A percentile compares a stretch with the other conserved stretches of the same genome.
Conservation (phyloP, 2,888 invertebrate species). For the Bhutanitis thaidina region DNA sequence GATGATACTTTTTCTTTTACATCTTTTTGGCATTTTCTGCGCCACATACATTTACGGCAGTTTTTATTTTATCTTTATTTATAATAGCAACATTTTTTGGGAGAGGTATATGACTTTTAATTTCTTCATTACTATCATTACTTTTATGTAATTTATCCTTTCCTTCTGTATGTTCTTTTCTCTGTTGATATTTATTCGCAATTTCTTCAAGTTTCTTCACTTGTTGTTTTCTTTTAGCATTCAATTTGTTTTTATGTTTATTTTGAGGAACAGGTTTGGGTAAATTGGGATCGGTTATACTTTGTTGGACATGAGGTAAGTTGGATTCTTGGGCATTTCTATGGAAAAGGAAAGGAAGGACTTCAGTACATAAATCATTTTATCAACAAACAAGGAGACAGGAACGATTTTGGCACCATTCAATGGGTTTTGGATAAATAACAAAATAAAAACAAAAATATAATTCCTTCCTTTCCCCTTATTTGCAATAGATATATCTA, state of each 20-base stretch:
- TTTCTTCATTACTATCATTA: conserved; percentile 27
- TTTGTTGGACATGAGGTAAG: conserved; percentile 46
- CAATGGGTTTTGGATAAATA: conserved; percentile 24
- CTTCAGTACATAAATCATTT: conserved; percentile 29
- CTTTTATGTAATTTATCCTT: conserved; percentile 21
- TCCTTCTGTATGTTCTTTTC: conserved; percentile 36
- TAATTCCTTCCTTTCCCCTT: conserved; percentile 74
- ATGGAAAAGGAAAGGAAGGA: conserved; percentile 72
- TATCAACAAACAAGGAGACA: conserved; percentile 73
- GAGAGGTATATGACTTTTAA: conserved; percentile 57
- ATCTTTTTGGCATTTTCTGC: conserved; percentile 20
- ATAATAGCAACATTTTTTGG: conserved; percentile 34
- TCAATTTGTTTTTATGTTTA: conserved; percentile 44
- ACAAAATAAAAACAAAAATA: conserved; percentile 25
- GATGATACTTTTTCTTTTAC: conserved; percentile 14
- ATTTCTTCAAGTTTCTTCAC: conserved; percentile 65
- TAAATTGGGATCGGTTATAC: conserved; percentile 47
- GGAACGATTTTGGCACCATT: conserved; percentile 43
- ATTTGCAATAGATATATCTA: conserved; percentile 47
- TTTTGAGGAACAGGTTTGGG: conserved; percentile 37
- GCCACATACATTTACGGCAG: conserved; percentile 8
- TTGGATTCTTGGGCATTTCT: conserved; percentile 54
- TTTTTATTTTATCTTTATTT: conserved; percentile 22
- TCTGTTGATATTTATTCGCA: conserved; percentile 55
- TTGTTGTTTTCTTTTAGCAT: conserved; percentile 54